A percentile compares a stretch with the other conserved stretches of the same genome.
These are phyloP conservation scores for Elaeidobius kamerunicus DNA, from an alignment of 2,888 invertebrate genomes.

Conservation along the genomic window DNA sequence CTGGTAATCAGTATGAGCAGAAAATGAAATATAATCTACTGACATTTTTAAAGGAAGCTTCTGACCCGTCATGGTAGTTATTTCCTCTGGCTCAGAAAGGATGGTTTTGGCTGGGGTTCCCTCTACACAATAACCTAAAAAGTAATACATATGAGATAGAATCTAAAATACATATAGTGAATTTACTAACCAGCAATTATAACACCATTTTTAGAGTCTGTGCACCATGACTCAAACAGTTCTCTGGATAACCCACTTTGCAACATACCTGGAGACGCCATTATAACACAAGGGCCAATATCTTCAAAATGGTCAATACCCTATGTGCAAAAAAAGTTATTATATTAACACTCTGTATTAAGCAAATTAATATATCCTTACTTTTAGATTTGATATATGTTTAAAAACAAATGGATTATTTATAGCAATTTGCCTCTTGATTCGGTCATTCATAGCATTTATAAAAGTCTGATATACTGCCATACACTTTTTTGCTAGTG, in stretches of 20 bases:
- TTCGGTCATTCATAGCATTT: slow-evolving; percentile 99
- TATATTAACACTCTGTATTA: background rate
- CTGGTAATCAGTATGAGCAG: slow-evolving; percentile 97
- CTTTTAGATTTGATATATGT: slow-evolving; percentile 92
- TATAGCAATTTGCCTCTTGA: slow-evolving; percentile 92
- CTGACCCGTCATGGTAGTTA: slow-evolving; percentile 92
- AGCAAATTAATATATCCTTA: no score
- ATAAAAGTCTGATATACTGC: slow-evolving; percentile 99
- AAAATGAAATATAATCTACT: slow-evolving; percentile 98
- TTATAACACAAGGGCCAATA: slow-evolving; percentile 98
- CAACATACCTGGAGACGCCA: slow-evolving; percentile 99
- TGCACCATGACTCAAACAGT: slow-evolving; percentile 98
- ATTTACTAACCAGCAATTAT: slow-evolving; percentile 82
- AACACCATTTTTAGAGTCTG: slow-evolving; percentile 95
- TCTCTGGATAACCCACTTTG: slow-evolving; percentile 97
- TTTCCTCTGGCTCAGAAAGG: slow-evolving; percentile 96
- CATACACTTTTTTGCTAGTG: slow-evolving; percentile 99
- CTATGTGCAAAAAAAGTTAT: slow-evolving; percentile 47
- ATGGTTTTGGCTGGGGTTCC: slow-evolving; percentile 91
- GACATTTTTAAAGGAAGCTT: slow-evolving; percentile 95
- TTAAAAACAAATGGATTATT: slow-evolving; percentile 99
- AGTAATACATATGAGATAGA: background rate
- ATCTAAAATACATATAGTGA: background rate
- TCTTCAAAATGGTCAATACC: slow-evolving; percentile 99
- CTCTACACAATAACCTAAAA: slow-evolving; percentile 78